phyloP scores from a whole-genome alignment of 2,113 vertebrate species.

The Vicugna pacos region DNA sequence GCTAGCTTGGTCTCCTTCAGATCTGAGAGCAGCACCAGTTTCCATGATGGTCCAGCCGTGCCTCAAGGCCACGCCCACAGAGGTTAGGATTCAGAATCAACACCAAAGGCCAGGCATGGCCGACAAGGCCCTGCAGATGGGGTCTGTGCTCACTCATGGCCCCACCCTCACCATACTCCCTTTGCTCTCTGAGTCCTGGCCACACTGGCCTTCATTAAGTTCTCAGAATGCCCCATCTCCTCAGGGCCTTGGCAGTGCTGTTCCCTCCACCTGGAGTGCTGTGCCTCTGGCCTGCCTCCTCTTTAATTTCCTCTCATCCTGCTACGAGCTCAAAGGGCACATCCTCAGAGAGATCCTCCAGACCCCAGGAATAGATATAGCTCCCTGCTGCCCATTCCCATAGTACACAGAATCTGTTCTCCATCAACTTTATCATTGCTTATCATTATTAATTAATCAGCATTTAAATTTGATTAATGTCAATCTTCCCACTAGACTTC shows the following conservation, averaged over 20 bases:
- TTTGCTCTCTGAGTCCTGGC: not conserved
- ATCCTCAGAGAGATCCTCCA: not conserved
- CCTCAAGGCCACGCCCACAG: not conserved
- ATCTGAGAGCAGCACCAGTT: no score
- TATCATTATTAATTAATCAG: not conserved
- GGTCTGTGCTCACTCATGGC: rapidly evolving
- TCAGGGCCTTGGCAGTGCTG: not conserved
- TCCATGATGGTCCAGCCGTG: not conserved
- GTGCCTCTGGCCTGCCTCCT: not conserved
- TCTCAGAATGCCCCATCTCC: not conserved
- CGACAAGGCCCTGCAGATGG: not conserved
- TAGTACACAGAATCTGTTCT: not conserved
- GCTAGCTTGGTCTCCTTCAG: not conserved
- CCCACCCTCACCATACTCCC: not conserved
- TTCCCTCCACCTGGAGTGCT: not conserved
- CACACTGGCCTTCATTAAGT: not conserved
- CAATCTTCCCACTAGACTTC: not conserved
- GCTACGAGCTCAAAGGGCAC: not conserved
- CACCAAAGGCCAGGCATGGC: rapidly evolving
- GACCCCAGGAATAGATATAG: not conserved
- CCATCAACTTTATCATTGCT: not conserved
- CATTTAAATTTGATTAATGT: not conserved
- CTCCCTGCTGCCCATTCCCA: not conserved
- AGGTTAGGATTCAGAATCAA: not conserved
- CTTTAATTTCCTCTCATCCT: not conserved